Evolutionary conservation across 1,140 invertebrate genomes (phyloP).

Genomic region (Pectinophora gossypiella): DNA sequence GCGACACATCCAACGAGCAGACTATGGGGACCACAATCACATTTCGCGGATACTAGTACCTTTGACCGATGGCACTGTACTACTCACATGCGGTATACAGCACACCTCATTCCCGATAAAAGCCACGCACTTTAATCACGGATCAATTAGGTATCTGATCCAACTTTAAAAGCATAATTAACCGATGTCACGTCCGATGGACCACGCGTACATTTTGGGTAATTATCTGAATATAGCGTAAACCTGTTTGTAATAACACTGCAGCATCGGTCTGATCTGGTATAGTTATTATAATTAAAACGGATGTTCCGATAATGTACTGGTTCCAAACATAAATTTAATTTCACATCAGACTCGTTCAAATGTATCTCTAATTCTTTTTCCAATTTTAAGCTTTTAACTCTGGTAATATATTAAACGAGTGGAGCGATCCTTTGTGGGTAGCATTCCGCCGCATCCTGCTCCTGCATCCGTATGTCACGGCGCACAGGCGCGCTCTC

Average conservation of each 20-base stretch:
- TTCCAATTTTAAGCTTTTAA: neutral
- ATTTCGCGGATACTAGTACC: conserved; percentile 3
- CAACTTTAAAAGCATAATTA: conserved; percentile 58
- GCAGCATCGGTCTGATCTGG: no score
- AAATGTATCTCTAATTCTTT: neutral
- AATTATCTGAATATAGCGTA: conserved; percentile 24
- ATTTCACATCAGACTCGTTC: neutral
- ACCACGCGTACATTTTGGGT: conserved; percentile 36
- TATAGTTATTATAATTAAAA: no score
- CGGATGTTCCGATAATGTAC: no score
- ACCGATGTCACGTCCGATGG: conserved; percentile 29
- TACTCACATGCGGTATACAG: neutral
- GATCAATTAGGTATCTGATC: conserved; percentile 46
- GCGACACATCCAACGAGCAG: no score
- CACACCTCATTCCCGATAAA: conserved; percentile 16
- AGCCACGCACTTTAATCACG: conserved; percentile 46
- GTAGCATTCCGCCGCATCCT: neutral
- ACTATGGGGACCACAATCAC: neutral
- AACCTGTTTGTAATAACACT: neutral
- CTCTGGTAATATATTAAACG: neutral
- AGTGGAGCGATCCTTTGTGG: conserved; percentile 16
- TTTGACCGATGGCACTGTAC: conserved; percentile 3
- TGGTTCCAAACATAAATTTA: no score
- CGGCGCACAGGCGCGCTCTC: conserved; percentile 32
- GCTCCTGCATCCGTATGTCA: conserved; percentile 5